phyloP scores from a whole-genome alignment of 2,113 vertebrate genomes.

The Etheostoma spectabile region DNA sequence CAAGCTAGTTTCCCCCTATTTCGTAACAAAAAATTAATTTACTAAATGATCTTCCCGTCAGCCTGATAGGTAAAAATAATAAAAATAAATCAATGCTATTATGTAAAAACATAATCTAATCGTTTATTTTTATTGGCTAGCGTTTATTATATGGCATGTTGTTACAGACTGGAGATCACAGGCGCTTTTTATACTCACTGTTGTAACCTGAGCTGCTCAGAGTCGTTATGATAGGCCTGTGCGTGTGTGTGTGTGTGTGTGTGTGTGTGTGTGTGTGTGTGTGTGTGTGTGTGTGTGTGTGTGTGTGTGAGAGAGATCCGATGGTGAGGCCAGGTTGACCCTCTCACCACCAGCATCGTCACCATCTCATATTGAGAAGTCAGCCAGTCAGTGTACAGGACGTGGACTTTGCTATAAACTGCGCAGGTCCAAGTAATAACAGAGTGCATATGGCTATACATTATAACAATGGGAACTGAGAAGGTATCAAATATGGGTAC shows the following conservation, averaged over 20 bases:
- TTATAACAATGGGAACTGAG: not conserved
- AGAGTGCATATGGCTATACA: not conserved
- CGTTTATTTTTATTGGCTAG: conserved; percentile 10
- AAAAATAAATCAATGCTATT: conserved; percentile 18
- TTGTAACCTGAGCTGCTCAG: not conserved
- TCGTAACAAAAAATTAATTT: not conserved
- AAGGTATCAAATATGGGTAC: not conserved
- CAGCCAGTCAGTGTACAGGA: conserved; percentile 16
- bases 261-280: too few species aligned
- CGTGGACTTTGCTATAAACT: not conserved
- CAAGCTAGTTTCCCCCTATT: not conserved
- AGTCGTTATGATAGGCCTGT: not conserved
- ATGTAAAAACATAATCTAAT: conserved; percentile 12
- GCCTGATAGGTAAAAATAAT: not conserved
- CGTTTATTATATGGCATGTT: conserved; percentile 21
- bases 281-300: not conserved
- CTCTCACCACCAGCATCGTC: conserved; percentile 7
- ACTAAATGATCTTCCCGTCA: not conserved
- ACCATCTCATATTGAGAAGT: conserved; percentile 6
- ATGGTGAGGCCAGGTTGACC: conserved; percentile 2
- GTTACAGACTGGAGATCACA: conserved; percentile 4
- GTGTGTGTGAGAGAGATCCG: not conserved
- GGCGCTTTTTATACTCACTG: conserved; percentile 1
- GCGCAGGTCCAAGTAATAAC: conserved; percentile 20
- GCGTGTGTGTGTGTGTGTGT: too few species aligned